Conservation (phyloP, 2,888 invertebrate genomes). For the Athalia cordata region DNA sequence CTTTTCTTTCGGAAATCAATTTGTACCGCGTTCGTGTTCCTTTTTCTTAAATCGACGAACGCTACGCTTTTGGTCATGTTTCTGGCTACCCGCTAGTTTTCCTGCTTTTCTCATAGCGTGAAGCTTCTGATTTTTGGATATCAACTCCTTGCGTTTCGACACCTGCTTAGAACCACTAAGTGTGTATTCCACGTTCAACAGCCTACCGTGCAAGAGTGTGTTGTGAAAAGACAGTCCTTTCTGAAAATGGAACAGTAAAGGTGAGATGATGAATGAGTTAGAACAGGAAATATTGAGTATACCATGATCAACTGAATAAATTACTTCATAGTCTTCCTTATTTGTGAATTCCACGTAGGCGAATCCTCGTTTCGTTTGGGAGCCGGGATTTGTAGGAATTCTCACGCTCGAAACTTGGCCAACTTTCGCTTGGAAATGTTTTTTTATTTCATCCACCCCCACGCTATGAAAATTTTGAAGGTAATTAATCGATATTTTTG, state of each 20-base stretch:
- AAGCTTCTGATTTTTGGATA: conserved; percentile 73
- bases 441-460: conserved; percentile 69
- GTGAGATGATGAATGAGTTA: neutral
- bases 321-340: conserved; percentile 72
- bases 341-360: conserved; percentile 73
- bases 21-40: conserved; percentile 34
- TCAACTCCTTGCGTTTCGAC: conserved; percentile 63
- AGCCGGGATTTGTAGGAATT: conserved; percentile 67
- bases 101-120: conserved; percentile 72
- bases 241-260: conserved; percentile 63
- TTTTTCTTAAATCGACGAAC: conserved; percentile 55
- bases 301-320: neutral
- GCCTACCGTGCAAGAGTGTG: conserved; percentile 69
- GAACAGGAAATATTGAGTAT: neutral
- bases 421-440: conserved; percentile 73
- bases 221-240: conserved; percentile 73
- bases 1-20: neutral
- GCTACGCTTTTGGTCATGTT: conserved; percentile 65
- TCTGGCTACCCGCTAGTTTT: conserved; percentile 68
- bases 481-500: conserved; percentile 30
- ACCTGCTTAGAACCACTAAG: conserved; percentile 68
- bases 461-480: conserved; percentile 56
- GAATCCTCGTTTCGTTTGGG: conserved; percentile 71
- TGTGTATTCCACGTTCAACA: conserved; percentile 73
- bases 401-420: conserved; percentile 69